phyloP scores from a whole-genome alignment of 2,113 vertebrate species.

The Phalacrocorax pelagicus region DNA sequence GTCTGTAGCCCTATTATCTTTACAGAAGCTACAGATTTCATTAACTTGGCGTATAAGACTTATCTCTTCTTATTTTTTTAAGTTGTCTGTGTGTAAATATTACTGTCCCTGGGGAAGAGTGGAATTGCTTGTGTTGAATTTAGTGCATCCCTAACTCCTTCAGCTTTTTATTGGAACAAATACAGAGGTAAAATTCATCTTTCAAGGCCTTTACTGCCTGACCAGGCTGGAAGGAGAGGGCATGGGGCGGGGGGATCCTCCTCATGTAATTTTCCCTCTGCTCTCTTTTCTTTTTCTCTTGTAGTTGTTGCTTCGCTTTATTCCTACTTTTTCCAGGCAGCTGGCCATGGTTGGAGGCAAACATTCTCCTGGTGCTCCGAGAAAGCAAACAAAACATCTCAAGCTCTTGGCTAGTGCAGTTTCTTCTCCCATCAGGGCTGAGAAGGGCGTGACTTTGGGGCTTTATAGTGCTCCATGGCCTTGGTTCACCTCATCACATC shows the following conservation, averaged over 20 bases:
- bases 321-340: background rate
- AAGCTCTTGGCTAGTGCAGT: background rate
- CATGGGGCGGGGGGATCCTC: background rate
- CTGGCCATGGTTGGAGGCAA: accelerated
- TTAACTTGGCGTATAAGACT: background rate
- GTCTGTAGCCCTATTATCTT: background rate
- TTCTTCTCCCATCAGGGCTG: background rate
- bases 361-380: background rate
- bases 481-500: background rate
- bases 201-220: background rate
- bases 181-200: background rate
- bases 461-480: background rate
- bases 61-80: slow-evolving; percentile 14
- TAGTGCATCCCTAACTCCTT: background rate
- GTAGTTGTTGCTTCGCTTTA: background rate
- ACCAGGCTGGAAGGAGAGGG: background rate
- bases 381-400: background rate
- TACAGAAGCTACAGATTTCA: slow-evolving; percentile 11
- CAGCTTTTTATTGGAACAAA: background rate
- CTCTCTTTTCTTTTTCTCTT: background rate
- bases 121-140: background rate
- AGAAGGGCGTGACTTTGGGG: background rate
- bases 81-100: slow-evolving; percentile 8
- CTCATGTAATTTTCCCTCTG: background rate
- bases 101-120: background rate